Evolutionary conservation across 2,888 invertebrate species (phyloP).

Genomic region (Theodoxus fluviatilis): DNA sequence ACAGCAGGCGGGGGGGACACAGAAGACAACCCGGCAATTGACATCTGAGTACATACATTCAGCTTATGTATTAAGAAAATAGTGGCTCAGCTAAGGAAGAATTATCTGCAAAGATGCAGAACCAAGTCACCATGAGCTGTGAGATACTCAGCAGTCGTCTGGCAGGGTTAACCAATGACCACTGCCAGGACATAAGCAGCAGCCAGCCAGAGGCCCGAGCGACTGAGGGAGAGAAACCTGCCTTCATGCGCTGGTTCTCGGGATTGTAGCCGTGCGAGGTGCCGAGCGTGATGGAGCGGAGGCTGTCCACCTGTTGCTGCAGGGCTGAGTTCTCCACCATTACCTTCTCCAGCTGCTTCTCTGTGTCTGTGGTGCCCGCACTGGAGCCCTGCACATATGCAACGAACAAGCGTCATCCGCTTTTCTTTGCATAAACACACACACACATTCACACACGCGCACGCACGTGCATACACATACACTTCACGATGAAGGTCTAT

Average conservation of each 20-base stretch:
- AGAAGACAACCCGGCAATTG: too few relatives aligned
- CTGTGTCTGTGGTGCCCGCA: conserved; percentile 46
- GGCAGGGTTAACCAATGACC: background rate
- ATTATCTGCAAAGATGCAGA: too few relatives aligned
- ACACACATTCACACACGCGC: background rate
- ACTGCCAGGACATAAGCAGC: too few relatives aligned
- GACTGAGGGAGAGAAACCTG: conserved; percentile 31
- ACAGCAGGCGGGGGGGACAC: too few relatives aligned
- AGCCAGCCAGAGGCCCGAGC: too few relatives aligned
- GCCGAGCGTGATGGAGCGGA: conserved; percentile 25
- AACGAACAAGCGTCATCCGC: background rate
- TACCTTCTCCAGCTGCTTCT: conserved; percentile 53
- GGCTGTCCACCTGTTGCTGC: conserved; percentile 37
- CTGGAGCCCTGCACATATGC: background rate
- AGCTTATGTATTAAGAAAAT: too few relatives aligned
- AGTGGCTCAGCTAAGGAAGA: too few relatives aligned
- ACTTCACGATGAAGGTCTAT: too few relatives aligned
- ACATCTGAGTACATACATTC: too few relatives aligned
- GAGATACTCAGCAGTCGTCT: background rate
- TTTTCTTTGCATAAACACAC: background rate
- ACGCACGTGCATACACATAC: conserved; percentile 9
- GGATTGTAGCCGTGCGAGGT: conserved; percentile 25
- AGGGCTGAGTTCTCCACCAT: conserved; percentile 44
- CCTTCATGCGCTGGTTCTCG: conserved; percentile 26
- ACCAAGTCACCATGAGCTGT: too few relatives aligned